Evolutionary conservation across 2,797 vertebrate species (phyloP), one percentile per base, ranked within the genome.

Genomic region (Paratrypauchen microcephalus): DNA sequence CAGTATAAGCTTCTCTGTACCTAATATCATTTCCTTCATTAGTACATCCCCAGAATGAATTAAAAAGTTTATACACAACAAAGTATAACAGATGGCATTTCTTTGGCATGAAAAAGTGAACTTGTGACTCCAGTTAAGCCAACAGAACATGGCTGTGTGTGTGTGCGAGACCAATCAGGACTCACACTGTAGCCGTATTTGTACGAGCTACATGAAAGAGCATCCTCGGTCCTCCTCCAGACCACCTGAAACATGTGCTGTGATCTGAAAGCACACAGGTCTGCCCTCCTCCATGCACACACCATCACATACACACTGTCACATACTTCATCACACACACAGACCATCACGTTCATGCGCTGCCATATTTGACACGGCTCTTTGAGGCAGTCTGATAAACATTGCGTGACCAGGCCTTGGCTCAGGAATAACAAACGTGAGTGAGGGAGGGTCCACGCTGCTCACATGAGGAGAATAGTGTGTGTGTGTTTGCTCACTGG

Each of bases 331-430:
- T 32, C 32, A 1, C 56, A 65, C 70, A 62, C 48, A 55, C 54
- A 58, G 23, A 57, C 73, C 21, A 57, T 70, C 68, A 48, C 12
- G 64, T 73, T 71, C 48, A 50, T 69, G 39, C 63, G 68, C 73
- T 80, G 78, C 81, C 69, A 73, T 75, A 47, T 72, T 74, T 61
- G 77, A 78, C 79, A 72, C 63, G 74, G 76, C 80, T 78, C 79
- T 89, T 78, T 69, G 65, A 78, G 70, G 66, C 66, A 57, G 73
- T 88, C 82, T 89, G 84, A 89, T 91, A 89, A 92, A 90, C 89
- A 89, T 81, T 78, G 87, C 85, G 82, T 91, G 88, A 91, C 86
- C 71, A 32, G 71, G 73, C 65, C 77, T 84, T 48, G 52, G 83
- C 50, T 77, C 48, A 77, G 78, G 74, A 87, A 88, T 88, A 91